These are phyloP conservation scores for Sinocyclocheilus anophthalmus DNA, from an alignment of 2,113 vertebrate species.

Conservation along the genomic window DNA sequence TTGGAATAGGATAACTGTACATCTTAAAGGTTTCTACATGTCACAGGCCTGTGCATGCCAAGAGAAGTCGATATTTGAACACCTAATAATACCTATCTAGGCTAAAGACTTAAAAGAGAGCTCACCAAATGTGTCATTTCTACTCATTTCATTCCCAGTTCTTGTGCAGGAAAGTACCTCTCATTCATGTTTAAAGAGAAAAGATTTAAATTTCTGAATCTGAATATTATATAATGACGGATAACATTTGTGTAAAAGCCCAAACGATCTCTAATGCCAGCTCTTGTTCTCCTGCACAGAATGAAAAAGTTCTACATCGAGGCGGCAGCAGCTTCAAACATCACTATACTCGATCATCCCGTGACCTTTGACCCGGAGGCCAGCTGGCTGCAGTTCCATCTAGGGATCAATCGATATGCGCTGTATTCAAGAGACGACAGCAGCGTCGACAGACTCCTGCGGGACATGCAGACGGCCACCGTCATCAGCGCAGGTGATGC, in stretches of 20 bases:
- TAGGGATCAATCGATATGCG: slow-evolving; percentile 85
- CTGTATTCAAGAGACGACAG: slow-evolving; percentile 84
- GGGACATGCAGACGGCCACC: slow-evolving; percentile 75
- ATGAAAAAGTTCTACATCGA: slow-evolving; percentile 72
- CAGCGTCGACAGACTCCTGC: slow-evolving; percentile 73
- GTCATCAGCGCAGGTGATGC: slow-evolving; percentile 81
- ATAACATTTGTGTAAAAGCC: no score
- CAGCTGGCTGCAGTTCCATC: slow-evolving; percentile 91
- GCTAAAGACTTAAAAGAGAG: background rate
- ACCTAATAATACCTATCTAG: background rate
- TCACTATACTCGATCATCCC: slow-evolving; percentile 62
- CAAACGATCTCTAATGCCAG: background rate
- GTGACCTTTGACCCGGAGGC: slow-evolving; percentile 75
- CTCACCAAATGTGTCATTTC: background rate
- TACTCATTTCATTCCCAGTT: background rate
- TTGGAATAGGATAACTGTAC: background rate
- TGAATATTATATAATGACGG: background rate
- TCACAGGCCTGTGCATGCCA: background rate
- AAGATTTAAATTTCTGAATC: background rate
- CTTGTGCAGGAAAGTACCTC: background rate
- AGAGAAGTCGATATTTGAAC: background rate
- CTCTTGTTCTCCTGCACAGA: slow-evolving; percentile 56
- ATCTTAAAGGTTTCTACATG: background rate
- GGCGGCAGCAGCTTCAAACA: slow-evolving; percentile 66
- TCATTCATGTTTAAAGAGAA: background rate